Base-by-base conservation (phyloP, 2,113 vertebrate species). In the Sinocyclocheilus rhinocerous region DNA sequence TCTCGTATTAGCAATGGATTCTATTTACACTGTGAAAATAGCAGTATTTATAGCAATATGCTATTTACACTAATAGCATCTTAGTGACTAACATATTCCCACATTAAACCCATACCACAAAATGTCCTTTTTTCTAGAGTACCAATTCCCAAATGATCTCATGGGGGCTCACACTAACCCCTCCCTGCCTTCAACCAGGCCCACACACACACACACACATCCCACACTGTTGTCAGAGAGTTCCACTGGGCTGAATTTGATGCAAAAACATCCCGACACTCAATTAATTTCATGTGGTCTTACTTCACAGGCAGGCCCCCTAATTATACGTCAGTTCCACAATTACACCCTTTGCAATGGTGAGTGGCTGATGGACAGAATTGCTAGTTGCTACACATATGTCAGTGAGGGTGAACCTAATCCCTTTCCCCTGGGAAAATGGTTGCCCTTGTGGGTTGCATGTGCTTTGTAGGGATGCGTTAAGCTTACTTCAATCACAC, bases 21-120 rank as follows among this genome's bases (percentile, higher is more conserved):
- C n/a, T n/a, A n/a, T n/a, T n/a, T n/a, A n/a, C n/a, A n/a, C n/a
- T n/a, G n/a, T n/a, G n/a, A n/a, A n/a, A n/a, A n/a, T n/a, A n/a
- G n/a, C n/a, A n/a, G n/a, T n/a, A n/a, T n/a, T n/a, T n/a, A n/a
- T n/a, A n/a, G n/a, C n/a, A n/a, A n/a, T n/a, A n/a, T n/a, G n/a
- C n/a, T n/a, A n/a, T n/a, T n/a, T n/a, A n/a, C n/a, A n/a, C n/a
- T n/a, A n/a, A n/a, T 52, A 50, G 69, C 84, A 29, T 48, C 26
- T 48, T 24, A 61, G 76, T 65, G 78, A 69, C 57, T 18, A 84
- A 80, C 36, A 77, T 13, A 26, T 67, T 72, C 16, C 89, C 81
- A 88, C 69, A 86, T 84, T 84, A 88, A 89, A 85, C 80, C 55
- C 36, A 73, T 85, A 88, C 86, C 86, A 84, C 81, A 72, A 29